Percentiles rank a stretch among this genome's conserved stretches.
These are phyloP conservation scores for Hemaris fuciformis DNA, from an alignment of 2,888 invertebrate genomes.

Conservation along the genomic window DNA sequence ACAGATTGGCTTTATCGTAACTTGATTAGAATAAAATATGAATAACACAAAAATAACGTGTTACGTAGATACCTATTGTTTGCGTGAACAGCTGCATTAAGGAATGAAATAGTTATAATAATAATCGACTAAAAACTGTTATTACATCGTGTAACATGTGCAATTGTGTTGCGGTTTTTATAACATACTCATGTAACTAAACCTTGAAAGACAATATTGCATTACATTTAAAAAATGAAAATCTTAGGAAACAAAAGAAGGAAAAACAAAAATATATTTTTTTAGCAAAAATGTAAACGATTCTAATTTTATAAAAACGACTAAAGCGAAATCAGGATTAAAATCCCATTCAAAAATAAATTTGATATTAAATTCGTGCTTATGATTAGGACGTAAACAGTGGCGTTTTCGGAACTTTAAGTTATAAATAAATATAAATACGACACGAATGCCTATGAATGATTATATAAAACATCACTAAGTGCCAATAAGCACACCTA, in stretches of 20 bases:
- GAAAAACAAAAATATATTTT: not conserved
- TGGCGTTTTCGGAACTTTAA: not conserved
- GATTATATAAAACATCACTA: not conserved
- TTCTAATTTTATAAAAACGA: too few species aligned
- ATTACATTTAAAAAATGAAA: not conserved
- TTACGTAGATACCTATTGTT: not conserved
- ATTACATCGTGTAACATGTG: not conserved
- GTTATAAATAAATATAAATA: not conserved
- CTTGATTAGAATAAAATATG: too few species aligned
- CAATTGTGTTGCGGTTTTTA: not conserved
- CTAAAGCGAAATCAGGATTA: too few species aligned
- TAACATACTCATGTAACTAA: not conserved
- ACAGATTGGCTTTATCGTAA: too few species aligned
- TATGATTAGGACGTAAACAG: too few species aligned
- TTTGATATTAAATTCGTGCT: too few species aligned
- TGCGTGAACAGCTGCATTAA: constrained; percentile 1
- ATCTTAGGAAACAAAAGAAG: not conserved
- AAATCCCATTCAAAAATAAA: too few species aligned
- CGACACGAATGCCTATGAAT: not conserved
- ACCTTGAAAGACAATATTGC: too few species aligned
- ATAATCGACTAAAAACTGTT: not conserved
- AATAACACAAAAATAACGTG: not conserved
- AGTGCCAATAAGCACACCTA: not conserved
- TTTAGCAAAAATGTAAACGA: too few species aligned
- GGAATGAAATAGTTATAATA: not conserved